Conservation (phyloP, 1,140 invertebrate genomes). For the Neodiprion fabricii region DNA sequence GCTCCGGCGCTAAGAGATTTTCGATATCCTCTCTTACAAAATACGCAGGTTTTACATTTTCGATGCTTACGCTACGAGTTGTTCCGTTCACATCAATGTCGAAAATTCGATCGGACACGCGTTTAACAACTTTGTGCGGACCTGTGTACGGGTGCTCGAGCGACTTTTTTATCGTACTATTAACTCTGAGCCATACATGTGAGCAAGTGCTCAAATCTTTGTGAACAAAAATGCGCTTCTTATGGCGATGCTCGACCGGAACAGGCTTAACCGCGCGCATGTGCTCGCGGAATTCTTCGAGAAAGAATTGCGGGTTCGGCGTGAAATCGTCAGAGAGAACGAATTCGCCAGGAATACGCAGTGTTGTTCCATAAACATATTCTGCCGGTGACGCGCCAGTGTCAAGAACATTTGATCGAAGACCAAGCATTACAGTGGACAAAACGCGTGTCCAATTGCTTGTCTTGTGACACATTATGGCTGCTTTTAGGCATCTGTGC, state of each 20-base stretch:
- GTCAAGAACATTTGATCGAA: constrained; percentile 17
- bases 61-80: too few relatives aligned
- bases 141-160: constrained; percentile 28
- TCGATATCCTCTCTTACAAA: too few relatives aligned
- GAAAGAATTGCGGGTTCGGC: constrained; percentile 14
- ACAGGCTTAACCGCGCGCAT: constrained; percentile 6
- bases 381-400: constrained; percentile 17
- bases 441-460: constrained; percentile 31
- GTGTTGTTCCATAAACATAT: constrained; percentile 20
- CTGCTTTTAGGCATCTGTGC: constrained; percentile 39
- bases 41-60: too few relatives aligned
- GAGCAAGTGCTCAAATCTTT: too few relatives aligned
- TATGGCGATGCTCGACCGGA: constrained; percentile 1
- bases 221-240: too few relatives aligned
- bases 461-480: constrained; percentile 19
- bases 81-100: neutral
- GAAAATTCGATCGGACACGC: constrained; percentile 10
- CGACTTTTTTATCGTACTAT: neutral
- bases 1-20: too few relatives aligned
- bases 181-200: too few relatives aligned
- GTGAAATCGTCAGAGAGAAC: constrained; percentile 14
- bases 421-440: constrained; percentile 33
- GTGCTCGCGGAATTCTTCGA: constrained; percentile 25
- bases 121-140: constrained; percentile 22
- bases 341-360: constrained; percentile 26